Base-by-base conservation (phyloP, 2,888 invertebrate species). In the Pyrrhia umbra region DNA sequence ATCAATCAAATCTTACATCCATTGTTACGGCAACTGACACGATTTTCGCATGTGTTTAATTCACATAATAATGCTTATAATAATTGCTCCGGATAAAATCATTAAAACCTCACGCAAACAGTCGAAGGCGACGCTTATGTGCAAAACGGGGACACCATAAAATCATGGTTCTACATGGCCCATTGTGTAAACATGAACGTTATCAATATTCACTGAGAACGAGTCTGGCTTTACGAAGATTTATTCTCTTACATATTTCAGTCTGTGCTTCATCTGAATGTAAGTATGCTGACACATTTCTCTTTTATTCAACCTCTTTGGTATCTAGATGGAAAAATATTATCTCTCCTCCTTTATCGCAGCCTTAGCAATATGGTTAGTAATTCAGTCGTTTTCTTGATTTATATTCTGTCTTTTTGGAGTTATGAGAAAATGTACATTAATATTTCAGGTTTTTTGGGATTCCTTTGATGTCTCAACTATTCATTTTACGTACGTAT, bases 271-370 rank as follows among this genome's bases (percentile, higher is more conserved):
- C 54, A 51, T 58, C 54, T 54, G 37, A 57, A 62, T 67, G 50
- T 61, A 46, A 52, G 74, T 57, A 73, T 49, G 40, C 62, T 62
- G 68, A 68, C 68, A 62, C 62, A 74, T 68, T 68, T 73, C 37
- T 54, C 43, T 68, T 57, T 71, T 68, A 68, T 68, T 57, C 74
- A 68, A 55, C 39, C 57, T 54, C 34, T 30, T 37, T 51, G 55
- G 52, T 45, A 42, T 62, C 49, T 67, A 30, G 62, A 68, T 57
- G 30, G 61, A 74, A 51, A 74, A 74, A 59, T 65, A 72, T 72
- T 59, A 59, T 69, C 67, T 37, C 40, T 6, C 15, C 52, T 58
- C n/a, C 1, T 46, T 69, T 65, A 59, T 40, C 25, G 43, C 34
- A 47, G 43, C 6, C 21, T 54, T 18, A 37, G 70, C 52, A 55